Conservation (phyloP, 2,113 vertebrate species). For the Pelecanus crispus region DNA sequence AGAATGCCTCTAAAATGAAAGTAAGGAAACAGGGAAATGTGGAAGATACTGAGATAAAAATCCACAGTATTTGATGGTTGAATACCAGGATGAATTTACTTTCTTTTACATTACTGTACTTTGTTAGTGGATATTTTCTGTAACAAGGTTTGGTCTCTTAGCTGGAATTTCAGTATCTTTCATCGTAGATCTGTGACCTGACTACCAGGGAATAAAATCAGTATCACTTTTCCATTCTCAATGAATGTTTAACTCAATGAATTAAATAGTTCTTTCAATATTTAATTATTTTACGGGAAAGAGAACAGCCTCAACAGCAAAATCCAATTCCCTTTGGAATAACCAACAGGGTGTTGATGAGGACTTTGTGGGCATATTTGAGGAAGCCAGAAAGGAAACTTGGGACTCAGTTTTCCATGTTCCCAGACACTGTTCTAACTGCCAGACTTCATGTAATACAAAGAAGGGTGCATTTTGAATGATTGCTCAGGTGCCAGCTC, state of each 20-base stretch:
- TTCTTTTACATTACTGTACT: background rate
- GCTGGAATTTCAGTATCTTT: conserved; percentile 51
- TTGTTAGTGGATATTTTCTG: background rate
- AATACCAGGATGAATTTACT: background rate
- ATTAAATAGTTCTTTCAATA: conserved; percentile 59
- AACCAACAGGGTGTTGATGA: background rate
- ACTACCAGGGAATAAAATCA: conserved; percentile 42
- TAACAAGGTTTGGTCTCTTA: background rate
- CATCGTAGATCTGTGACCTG: conserved; percentile 22
- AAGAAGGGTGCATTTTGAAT: background rate
- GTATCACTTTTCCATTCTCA: conserved; percentile 49
- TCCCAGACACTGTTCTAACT: background rate
- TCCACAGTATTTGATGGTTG: background rate
- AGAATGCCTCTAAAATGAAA: background rate
- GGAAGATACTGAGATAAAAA: background rate
- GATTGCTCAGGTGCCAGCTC: background rate
- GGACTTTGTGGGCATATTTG: background rate
- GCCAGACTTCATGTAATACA: background rate
- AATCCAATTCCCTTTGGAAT: background rate
- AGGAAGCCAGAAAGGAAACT: background rate
- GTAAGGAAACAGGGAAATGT: background rate
- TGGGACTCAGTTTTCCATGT: background rate
- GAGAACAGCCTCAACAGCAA: background rate
- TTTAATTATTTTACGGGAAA: conserved; percentile 42
- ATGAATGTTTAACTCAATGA: conserved; percentile 61